phyloP scores from a whole-genome alignment of 1,140 invertebrate species.

The Sycophila sp. region DNA sequence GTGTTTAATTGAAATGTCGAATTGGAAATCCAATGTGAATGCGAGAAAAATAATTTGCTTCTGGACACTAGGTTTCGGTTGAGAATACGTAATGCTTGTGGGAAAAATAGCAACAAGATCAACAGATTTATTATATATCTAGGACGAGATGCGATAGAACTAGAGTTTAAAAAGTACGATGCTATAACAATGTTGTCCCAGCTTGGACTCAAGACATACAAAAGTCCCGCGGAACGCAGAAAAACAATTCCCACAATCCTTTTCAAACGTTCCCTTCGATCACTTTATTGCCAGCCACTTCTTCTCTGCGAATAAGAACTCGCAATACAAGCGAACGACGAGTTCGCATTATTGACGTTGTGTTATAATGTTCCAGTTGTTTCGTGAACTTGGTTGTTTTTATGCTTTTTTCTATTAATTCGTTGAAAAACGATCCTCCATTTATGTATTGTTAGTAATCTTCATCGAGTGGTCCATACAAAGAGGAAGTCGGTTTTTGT shows the following conservation, averaged over 20 bases:
- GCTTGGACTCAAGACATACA: slow-evolving; percentile 40
- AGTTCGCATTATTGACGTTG: slow-evolving; percentile 31
- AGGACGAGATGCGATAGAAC: slow-evolving; percentile 44
- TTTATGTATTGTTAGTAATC: slow-evolving; percentile 29
- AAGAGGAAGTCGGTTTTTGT: slow-evolving; percentile 40
- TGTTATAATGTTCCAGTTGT: slow-evolving; percentile 37
- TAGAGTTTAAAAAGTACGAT: slow-evolving; percentile 53
- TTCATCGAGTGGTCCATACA: slow-evolving; percentile 36
- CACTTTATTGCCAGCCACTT: slow-evolving; percentile 32
- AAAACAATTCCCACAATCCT: slow-evolving; percentile 63
- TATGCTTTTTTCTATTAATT: slow-evolving; percentile 36
- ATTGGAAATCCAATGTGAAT: too few relatives aligned
- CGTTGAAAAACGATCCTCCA: slow-evolving; percentile 43
- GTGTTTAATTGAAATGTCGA: too few relatives aligned
- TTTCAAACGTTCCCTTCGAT: slow-evolving; percentile 52
- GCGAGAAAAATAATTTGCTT: too few relatives aligned
- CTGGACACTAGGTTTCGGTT: background rate
- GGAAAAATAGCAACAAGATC: slow-evolving; percentile 34
- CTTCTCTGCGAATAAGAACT: background rate
- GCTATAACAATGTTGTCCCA: slow-evolving; percentile 52
- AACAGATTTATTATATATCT: slow-evolving; percentile 35
- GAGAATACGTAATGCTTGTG: background rate
- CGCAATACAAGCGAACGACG: slow-evolving; percentile 21
- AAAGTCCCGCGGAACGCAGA: slow-evolving; percentile 53
- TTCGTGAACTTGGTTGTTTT: slow-evolving; percentile 38